Percentiles rank a stretch among this genome's conserved stretches.
Evolutionary conservation across 2,113 vertebrate species (phyloP).

Genomic region (Anthoscopus minutus): DNA sequence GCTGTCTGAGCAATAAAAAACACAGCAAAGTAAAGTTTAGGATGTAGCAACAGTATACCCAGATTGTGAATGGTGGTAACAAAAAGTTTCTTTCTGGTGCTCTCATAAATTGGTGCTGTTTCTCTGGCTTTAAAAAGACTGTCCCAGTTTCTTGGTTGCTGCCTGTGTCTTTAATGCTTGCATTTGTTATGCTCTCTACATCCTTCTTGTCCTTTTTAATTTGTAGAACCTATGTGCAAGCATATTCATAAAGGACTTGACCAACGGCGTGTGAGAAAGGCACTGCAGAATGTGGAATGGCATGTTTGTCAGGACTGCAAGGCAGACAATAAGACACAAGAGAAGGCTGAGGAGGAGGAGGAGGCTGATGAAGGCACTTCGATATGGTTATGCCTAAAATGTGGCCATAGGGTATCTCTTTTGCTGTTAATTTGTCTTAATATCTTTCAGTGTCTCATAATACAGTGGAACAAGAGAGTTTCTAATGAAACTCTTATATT

Average conservation of each 20-base stretch:
- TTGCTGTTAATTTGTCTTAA: slow-evolving; percentile 15
- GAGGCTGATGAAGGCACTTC: slow-evolving; percentile 62
- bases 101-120: neutral
- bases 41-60: neutral
- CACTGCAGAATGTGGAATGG: slow-evolving; percentile 73
- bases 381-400: slow-evolving; percentile 93
- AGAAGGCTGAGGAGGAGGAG: slow-evolving; percentile 58
- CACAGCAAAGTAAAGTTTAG: neutral
- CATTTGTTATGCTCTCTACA: neutral
- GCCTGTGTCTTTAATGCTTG: neutral
- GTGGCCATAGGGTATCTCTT: slow-evolving; percentile 85
- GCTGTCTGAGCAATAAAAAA: neutral
- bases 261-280: slow-evolving; percentile 81
- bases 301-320: slow-evolving; percentile 86
- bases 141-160: neutral
- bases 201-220: neutral
- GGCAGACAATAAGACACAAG: slow-evolving; percentile 55
- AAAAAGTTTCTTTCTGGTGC: neutral
- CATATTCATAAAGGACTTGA: slow-evolving; percentile 89
- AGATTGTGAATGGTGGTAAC: neutral
- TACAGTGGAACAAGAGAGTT: neutral
- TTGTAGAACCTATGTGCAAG: slow-evolving; percentile 77
- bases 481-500: neutral
- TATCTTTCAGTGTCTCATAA: neutral
- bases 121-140: neutral